These are phyloP conservation scores for Nematostella vectensis DNA, from an alignment of 92 coral and sea anemone genomes.

Conservation along the genomic window DNA sequence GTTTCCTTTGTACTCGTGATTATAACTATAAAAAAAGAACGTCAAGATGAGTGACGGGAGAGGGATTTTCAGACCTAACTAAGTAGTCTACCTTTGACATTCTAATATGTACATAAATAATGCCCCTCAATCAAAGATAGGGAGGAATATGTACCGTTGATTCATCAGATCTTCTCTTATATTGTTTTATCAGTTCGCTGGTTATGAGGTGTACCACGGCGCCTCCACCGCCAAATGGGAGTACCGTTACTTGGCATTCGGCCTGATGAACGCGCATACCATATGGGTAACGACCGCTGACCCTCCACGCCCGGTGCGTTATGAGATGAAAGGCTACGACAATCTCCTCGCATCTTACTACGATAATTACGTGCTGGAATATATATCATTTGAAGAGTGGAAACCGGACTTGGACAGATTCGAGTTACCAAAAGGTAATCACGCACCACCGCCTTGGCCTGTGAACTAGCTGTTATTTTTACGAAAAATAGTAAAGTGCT, in stretches of 20 bases:
- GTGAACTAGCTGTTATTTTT: too few species aligned
- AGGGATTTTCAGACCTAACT: too few species aligned
- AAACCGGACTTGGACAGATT: slow-evolving; percentile 66
- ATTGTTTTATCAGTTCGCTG: not conserved
- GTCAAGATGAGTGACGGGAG: slow-evolving; percentile 50
- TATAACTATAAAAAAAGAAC: slow-evolving; percentile 70
- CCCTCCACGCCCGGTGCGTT: slow-evolving; percentile 85
- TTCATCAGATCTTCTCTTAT: too few species aligned
- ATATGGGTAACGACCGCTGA: slow-evolving; percentile 66
- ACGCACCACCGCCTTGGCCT: too few species aligned
- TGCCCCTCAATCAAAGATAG: too few species aligned
- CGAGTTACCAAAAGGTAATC: slow-evolving; percentile 85
- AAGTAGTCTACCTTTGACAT: too few species aligned
- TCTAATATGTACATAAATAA: too few species aligned
- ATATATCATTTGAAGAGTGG: slow-evolving; percentile 94
- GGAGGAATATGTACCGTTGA: too few species aligned
- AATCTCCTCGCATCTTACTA: slow-evolving; percentile 86
- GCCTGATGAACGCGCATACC: slow-evolving; percentile 70
- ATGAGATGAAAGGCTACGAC: slow-evolving; percentile 98
- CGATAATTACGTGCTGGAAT: slow-evolving; percentile 79
- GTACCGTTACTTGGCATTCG: slow-evolving; percentile 77
- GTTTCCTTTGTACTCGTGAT: slow-evolving; percentile 86
- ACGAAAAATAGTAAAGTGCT: not conserved
- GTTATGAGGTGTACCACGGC: slow-evolving; percentile 72
- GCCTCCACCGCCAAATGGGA: slow-evolving; percentile 76